These are phyloP conservation scores for Dryobotodes eremita DNA, from an alignment of 2,888 invertebrate genomes.

Conservation along the genomic window DNA sequence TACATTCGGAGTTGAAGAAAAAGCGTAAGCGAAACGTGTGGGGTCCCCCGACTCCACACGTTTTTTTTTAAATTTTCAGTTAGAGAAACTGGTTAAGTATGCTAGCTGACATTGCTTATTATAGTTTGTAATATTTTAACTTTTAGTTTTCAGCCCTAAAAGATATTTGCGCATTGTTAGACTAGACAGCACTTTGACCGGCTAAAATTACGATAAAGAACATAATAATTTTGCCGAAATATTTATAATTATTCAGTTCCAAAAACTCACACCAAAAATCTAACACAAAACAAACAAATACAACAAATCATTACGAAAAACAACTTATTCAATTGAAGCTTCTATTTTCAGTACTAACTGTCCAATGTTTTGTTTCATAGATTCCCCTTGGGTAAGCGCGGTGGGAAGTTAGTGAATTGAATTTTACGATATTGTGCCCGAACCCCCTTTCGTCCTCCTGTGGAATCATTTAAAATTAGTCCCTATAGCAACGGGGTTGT, in stretches of 20 bases:
- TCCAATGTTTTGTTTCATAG: conserved; percentile 64
- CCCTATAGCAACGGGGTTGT: conserved; percentile 51
- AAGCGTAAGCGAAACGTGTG: too few species aligned
- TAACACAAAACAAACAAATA: conserved; percentile 35
- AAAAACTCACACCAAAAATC: conserved; percentile 21
- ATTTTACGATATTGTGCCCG: conserved; percentile 72
- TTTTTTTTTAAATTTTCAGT: not conserved
- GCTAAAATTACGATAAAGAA: not conserved
- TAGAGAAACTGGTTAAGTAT: not conserved
- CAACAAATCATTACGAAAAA: conserved; percentile 49
- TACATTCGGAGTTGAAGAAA: too few species aligned
- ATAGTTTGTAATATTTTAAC: not conserved
- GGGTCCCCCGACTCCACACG: too few species aligned
- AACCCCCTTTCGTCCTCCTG: conserved; percentile 58
- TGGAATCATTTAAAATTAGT: conserved; percentile 66
- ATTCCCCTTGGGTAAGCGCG: conserved; percentile 59
- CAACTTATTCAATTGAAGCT: conserved; percentile 61
- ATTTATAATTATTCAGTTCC: not conserved
- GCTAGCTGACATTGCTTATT: not conserved
- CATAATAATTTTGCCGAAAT: not conserved
- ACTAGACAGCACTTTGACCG: not conserved
- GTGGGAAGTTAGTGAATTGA: conserved; percentile 71
- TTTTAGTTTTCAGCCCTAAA: not conserved
- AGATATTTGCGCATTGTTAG: not conserved
- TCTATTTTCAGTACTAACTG: conserved; percentile 52